A percentile compares a stretch with the other conserved stretches of the same genome.
Conservation (phyloP, 2,113 vertebrate species). For the Ancistrus triradiatus region DNA sequence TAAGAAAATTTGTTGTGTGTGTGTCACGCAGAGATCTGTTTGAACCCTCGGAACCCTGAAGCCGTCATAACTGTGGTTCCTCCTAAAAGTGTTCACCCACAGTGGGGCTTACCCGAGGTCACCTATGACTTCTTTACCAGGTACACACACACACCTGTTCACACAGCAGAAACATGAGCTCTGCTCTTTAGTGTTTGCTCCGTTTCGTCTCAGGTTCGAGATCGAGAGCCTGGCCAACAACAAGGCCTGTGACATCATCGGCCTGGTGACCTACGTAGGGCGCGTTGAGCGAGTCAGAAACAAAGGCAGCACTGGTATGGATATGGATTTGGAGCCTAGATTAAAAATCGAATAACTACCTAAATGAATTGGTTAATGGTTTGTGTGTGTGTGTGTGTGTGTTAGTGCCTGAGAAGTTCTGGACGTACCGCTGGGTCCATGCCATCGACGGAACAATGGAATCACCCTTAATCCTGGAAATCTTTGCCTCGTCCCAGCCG, state of each 20-base stretch:
- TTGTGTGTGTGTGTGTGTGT: conserved; percentile 8
- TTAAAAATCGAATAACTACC: no score
- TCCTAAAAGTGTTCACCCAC: conserved; percentile 72
- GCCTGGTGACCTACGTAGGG: conserved; percentile 85
- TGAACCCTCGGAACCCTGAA: conserved; percentile 76
- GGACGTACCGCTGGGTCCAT: conserved; percentile 87
- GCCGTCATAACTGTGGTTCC: conserved; percentile 78
- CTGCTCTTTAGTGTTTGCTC: conserved; percentile 22
- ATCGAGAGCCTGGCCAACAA: conserved; percentile 69
- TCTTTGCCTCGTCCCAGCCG: conserved; percentile 89
- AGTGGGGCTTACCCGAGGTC: conserved; percentile 83
- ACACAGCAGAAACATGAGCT: no score
- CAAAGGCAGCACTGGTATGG: conserved; percentile 65
- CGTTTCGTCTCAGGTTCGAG: conserved; percentile 69
- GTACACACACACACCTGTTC: conserved; percentile 54
- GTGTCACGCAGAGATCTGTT: conserved; percentile 75
- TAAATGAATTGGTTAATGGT: no score
- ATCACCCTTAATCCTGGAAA: conserved; percentile 81
- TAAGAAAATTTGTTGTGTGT: no score
- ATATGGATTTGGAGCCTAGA: neutral
- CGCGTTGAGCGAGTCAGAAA: conserved; percentile 78
- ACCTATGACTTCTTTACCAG: conserved; percentile 77
- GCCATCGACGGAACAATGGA: conserved; percentile 79
- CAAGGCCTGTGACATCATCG: conserved; percentile 80
- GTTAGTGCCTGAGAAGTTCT: conserved; percentile 82